Conservation (phyloP, 2,797 vertebrate species). For the Sebastolobus alascanus region DNA sequence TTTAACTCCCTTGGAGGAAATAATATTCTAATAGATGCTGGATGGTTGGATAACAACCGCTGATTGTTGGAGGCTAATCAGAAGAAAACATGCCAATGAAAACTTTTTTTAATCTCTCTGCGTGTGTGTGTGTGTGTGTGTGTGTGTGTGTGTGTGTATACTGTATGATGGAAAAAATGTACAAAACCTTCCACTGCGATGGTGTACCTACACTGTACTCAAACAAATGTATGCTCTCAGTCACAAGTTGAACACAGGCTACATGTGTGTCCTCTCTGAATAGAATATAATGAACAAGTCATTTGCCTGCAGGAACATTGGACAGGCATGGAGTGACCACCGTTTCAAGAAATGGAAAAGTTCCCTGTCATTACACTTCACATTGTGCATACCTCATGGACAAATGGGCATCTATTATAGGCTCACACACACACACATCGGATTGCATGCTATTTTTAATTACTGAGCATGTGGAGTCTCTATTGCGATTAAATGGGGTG, state of each 20-base stretch:
- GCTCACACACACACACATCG: neutral
- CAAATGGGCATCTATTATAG: neutral
- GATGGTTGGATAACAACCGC: conserved; percentile 21
- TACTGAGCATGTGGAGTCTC: neutral
- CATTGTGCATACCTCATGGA: neutral
- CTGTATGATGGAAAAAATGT: neutral
- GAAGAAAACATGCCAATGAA: conserved; percentile 4
- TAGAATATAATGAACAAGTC: neutral
- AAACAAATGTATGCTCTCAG: neutral
- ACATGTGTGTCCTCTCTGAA: neutral
- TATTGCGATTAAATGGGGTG: neutral
- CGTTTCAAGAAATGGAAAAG: neutral
- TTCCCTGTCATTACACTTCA: neutral
- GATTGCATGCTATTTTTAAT: neutral
- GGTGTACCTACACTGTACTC: neutral
- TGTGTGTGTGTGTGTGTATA: neutral
- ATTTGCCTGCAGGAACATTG: neutral
- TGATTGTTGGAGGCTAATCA: conserved; percentile 20
- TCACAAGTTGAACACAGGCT: neutral
- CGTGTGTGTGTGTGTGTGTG: neutral
- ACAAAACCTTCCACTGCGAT: neutral
- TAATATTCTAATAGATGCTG: conserved; percentile 23
- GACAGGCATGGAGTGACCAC: neutral
- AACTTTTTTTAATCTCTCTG: neutral
- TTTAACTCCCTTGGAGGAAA: conserved; percentile 15